Percentiles rank a stretch among this genome's conserved stretches.
Evolutionary conservation across 2,113 vertebrate species (phyloP).

Genomic region (Onychostoma macrolepis): DNA sequence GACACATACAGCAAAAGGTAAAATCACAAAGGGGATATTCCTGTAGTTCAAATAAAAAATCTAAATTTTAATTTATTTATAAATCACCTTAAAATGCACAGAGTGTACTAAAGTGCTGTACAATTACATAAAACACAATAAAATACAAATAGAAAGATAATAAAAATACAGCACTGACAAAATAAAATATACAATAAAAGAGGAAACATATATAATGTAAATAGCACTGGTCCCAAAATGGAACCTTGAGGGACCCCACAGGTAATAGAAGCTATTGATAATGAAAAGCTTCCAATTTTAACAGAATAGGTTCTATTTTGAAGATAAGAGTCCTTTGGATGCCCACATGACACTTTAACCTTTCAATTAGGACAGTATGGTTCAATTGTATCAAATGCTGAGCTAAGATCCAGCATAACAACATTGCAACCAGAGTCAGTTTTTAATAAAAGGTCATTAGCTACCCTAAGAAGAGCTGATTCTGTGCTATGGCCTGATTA

Average conservation of each 20-base stretch:
- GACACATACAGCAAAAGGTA: no score
- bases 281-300: neutral
- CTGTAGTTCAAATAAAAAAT: no score
- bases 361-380: neutral
- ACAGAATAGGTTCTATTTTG: neutral
- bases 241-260: neutral
- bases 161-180: no score
- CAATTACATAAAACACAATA: no score
- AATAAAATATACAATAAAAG: no score
- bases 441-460: neutral
- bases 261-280: neutral
- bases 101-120: no score
- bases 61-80: no score
- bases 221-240: neutral
- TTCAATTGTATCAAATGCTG: neutral
- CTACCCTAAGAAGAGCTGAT: neutral
- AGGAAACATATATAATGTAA: no score
- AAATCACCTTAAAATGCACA: no score
- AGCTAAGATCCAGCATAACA: constrained; percentile 65
- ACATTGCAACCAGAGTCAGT: neutral
- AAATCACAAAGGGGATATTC: no score
- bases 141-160: no score
- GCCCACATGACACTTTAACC: neutral
- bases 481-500: neutral
- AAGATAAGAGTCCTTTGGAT: neutral